These are phyloP conservation scores for Hirundo rustica DNA, from an alignment of 2,797 vertebrate species.

Conservation along the genomic window DNA sequence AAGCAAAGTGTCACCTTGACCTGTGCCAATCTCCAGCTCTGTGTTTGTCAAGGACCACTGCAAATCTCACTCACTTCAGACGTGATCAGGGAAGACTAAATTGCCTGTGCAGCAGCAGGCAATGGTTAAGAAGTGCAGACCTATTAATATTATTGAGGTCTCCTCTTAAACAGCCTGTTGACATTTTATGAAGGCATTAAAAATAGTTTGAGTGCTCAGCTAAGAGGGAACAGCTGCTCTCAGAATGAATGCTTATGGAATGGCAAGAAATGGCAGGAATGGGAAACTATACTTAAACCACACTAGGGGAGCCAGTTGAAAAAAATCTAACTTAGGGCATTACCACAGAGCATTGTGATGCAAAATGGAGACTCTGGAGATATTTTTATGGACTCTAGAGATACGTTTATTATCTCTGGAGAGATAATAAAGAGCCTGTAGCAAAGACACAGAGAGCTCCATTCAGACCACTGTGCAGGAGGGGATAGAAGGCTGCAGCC, in stretches of 20 bases:
- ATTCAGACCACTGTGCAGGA: background rate
- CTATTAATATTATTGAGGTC: background rate
- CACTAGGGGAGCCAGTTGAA: background rate
- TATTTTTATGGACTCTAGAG: background rate
- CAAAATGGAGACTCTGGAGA: background rate
- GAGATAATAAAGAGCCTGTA: background rate
- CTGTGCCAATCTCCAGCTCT: background rate
- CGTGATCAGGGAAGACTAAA: background rate
- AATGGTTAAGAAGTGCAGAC: background rate
- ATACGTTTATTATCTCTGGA: background rate
- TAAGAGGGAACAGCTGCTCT: conserved; percentile 2
- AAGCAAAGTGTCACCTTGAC: background rate
- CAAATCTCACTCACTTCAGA: background rate
- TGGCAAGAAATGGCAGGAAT: background rate
- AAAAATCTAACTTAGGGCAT: background rate
- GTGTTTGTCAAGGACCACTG: background rate
- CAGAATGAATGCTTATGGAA: background rate
- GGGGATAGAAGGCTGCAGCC: background rate
- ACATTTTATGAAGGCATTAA: background rate
- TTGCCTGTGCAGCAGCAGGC: background rate
- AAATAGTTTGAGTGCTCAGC: background rate
- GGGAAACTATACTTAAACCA: background rate
- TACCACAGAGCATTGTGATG: background rate
- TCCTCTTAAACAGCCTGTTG: background rate
- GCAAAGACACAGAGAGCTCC: background rate